Evolutionary conservation across 2,888 invertebrate genomes (phyloP), one percentile per base, ranked within the genome.

Genomic region (Troides helena): DNA sequence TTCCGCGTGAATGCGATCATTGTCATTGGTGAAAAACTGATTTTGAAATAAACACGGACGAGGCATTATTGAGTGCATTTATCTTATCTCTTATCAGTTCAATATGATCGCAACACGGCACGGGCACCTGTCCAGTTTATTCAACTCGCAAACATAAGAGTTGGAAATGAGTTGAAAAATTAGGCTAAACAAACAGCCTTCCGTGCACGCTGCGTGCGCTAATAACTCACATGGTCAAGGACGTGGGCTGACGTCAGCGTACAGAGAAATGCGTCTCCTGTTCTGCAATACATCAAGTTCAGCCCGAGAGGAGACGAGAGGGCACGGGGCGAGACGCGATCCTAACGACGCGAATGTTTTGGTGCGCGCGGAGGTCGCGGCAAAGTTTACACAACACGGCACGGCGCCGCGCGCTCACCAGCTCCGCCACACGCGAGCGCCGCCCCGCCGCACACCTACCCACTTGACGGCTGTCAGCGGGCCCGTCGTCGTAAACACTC

Each of bases 71-170:
- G 81, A 81, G 85, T 87, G 86, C 76, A 65, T 78, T 85, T 89
- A 92, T 92, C 92, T 91, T 77, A 90, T 90, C 91, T 82, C 79
- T 82, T 90, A 92, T 88, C 90, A 82, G 84, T 81, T 82, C 85
- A 89, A 90, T 91, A 89, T 88, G 85, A 86, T 85, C 84, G 85
- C 80, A 82, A 84, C 84, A 78, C 83, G 79, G 79, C 84, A 76
- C 76, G 74, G 75, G 71, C 75, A 74, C 74, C 73, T 72, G 75
- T 65, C 71, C 69, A 64, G 66, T 68, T 76, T 72, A 69, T 72
- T 69, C 70, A 69, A 70, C 68, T 68, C 65, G 71, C 65, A 72
- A 71, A 69, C 62, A 69, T 69, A 72, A 66, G 70, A 71, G 66
- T 63, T 46, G 63, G 64, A 69, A 57, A 68, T 62, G 72, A 71